A percentile compares a stretch with the other conserved stretches of the same genome.
These are phyloP conservation scores for Benthosema pterotum DNA, from an alignment of 2,797 vertebrate genomes.

Conservation along the genomic window DNA sequence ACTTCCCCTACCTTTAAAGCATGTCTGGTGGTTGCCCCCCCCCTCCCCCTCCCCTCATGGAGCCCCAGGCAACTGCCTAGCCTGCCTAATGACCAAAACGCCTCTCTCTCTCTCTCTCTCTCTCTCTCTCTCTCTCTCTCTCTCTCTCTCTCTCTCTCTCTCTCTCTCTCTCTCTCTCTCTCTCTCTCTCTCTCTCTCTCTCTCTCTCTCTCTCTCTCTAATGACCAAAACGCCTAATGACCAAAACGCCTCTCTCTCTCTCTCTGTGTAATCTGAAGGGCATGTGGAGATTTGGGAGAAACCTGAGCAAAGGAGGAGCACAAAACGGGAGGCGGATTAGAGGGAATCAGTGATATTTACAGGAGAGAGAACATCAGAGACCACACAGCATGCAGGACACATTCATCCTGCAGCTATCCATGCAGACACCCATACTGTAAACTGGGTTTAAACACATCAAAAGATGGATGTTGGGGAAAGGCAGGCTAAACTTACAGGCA, in stretches of 20 bases:
- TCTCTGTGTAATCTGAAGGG: slow-evolving; percentile 28
- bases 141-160: background rate
- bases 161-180: background rate
- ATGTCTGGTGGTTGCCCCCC: no score
- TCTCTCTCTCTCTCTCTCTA: background rate
- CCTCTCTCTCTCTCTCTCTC: background rate
- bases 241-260: background rate
- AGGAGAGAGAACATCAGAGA: slow-evolving; percentile 44
- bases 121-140: background rate
- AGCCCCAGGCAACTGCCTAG: no score
- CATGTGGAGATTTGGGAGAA: slow-evolving; percentile 36
- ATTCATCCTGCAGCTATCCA: background rate
- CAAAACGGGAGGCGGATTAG: slow-evolving; percentile 45
- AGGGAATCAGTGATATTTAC: slow-evolving; percentile 56
- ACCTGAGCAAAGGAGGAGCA: slow-evolving; percentile 18
- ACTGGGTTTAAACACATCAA: no score
- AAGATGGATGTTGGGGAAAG: no score
- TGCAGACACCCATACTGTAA: no score
- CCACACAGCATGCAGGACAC: background rate
- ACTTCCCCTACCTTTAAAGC: no score
- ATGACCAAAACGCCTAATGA: no score
- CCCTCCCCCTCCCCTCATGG: no score
- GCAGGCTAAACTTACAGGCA: no score
- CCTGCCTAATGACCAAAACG: no score
- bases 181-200: slow-evolving; percentile 4